Evolutionary conservation across 2,797 vertebrate genomes (phyloP).

Genomic region (Alosa sapidissima): DNA sequence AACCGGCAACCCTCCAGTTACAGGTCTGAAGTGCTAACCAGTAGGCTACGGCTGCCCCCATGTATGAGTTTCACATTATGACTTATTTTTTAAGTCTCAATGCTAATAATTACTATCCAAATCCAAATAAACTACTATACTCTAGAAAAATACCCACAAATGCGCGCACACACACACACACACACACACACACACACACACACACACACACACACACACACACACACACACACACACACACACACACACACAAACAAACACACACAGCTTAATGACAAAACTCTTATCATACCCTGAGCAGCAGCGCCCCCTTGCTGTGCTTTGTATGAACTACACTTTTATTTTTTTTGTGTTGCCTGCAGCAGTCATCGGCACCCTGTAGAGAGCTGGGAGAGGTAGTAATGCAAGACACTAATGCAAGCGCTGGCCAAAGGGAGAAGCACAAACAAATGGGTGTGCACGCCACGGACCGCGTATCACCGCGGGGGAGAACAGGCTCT

Average conservation of each 20-base stretch:
- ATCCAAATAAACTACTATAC: background rate
- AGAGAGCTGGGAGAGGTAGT: background rate
- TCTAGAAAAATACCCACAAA: background rate
- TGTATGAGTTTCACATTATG: background rate
- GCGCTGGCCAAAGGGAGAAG: background rate
- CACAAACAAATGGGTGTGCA: background rate
- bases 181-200: background rate
- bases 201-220: background rate
- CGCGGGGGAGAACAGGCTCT: background rate
- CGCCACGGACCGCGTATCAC: background rate
- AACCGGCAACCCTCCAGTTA: too few species aligned
- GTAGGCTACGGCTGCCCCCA: too few species aligned
- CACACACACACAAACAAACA: background rate
- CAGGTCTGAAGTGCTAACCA: too few species aligned
- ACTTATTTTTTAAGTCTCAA: background rate
- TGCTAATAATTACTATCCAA: background rate
- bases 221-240: background rate
- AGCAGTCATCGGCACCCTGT: background rate
- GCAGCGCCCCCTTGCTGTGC: background rate
- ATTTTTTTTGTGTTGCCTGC: background rate
- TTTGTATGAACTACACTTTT: background rate
- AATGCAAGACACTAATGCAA: too few species aligned
- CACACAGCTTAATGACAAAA: background rate
- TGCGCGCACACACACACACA: background rate
- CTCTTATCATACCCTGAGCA: background rate